Evolutionary conservation across 1,140 invertebrate species (phyloP).

Genomic region (Littorina saxatilis): DNA sequence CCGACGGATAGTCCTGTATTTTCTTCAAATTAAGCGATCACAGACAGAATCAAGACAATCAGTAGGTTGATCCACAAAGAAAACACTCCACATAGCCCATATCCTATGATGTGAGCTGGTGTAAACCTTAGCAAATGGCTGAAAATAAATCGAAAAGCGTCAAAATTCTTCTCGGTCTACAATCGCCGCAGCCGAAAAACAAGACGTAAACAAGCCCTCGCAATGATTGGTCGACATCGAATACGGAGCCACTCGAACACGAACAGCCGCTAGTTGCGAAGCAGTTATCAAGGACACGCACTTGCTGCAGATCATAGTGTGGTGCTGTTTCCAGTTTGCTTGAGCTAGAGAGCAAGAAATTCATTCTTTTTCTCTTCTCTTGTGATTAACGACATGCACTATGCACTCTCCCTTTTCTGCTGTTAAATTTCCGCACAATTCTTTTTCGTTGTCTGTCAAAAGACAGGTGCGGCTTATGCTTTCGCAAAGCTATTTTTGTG

Average conservation of each 20-base stretch:
- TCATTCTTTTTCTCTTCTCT: background rate
- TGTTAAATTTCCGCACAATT: no score
- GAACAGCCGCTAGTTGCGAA: slow-evolving; percentile 34
- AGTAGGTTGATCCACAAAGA: background rate
- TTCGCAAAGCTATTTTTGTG: no score
- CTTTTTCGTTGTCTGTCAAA: no score
- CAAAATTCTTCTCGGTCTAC: slow-evolving; percentile 32
- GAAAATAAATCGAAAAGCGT: slow-evolving; percentile 4
- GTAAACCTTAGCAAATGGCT: background rate
- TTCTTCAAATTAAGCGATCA: background rate
- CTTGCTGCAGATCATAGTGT: background rate
- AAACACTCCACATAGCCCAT: background rate
- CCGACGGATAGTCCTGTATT: slow-evolving; percentile 11
- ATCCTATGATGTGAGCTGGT: background rate
- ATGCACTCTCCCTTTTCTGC: no score
- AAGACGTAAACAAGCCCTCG: slow-evolving; percentile 46
- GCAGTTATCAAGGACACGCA: slow-evolving; percentile 36
- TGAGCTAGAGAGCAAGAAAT: background rate
- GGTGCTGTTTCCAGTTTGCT: background rate
- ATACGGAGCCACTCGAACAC: slow-evolving; percentile 30
- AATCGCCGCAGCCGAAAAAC: slow-evolving; percentile 44
- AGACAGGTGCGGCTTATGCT: no score
- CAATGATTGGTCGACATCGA: slow-evolving; percentile 41
- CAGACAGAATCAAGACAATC: background rate
- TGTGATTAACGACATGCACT: no score